phyloP scores from a whole-genome alignment of 2,113 vertebrate genomes.

The Lepisosteus osseus region DNA sequence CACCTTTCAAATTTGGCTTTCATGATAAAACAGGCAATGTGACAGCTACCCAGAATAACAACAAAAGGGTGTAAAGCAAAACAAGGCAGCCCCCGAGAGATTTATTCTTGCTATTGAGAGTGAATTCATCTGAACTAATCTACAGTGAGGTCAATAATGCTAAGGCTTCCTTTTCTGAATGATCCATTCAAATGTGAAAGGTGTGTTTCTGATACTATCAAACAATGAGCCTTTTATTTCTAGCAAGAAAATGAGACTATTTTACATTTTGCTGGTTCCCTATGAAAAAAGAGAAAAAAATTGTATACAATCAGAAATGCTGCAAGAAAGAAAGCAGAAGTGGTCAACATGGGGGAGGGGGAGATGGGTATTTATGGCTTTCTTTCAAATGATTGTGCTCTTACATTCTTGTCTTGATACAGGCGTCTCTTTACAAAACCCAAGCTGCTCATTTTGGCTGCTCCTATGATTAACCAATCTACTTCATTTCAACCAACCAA shows the following conservation, averaged over 20 bases:
- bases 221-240: conserved; percentile 36
- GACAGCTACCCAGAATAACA: no score
- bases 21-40: no score
- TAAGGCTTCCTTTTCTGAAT: conserved; percentile 29
- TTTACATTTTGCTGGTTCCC: conserved; percentile 28
- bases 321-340: conserved; percentile 38
- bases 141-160: conserved; percentile 12
- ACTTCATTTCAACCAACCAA: no score
- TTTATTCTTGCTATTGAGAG: not conserved
- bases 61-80: not conserved
- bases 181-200: conserved; percentile 25
- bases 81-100: not conserved
- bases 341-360: not conserved
- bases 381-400: no score
- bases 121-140: not conserved
- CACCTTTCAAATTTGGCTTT: no score
- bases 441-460: no score
- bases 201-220: conserved; percentile 20
- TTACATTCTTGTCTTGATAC: no score
- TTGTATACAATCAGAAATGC: not conserved
- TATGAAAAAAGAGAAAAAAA: conserved; percentile 7
- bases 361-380: not conserved
- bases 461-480: no score
- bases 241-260: not conserved
- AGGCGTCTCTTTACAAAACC: no score